These are phyloP conservation scores for Acrocephalus arundinaceus DNA, from an alignment of 2,113 vertebrate species.

Conservation along the genomic window DNA sequence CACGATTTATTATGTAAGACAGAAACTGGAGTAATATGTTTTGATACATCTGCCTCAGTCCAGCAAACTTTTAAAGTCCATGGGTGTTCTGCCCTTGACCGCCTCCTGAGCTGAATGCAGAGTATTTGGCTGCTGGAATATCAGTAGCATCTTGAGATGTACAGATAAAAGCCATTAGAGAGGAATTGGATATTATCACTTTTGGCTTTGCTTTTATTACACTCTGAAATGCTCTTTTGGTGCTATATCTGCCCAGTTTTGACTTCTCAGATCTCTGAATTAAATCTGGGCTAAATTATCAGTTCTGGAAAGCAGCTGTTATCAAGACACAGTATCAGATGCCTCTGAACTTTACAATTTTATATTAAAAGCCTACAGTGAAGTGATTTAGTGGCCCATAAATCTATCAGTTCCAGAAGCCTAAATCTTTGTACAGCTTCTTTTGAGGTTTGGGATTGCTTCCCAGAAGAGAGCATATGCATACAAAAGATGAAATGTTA, in stretches of 20 bases:
- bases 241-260: neutral
- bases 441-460: neutral
- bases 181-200: neutral
- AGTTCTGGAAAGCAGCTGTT: neutral
- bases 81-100: slow-evolving; percentile 30
- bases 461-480: neutral
- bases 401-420: neutral
- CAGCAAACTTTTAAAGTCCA: slow-evolving; percentile 18
- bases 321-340: neutral
- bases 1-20: slow-evolving; percentile 10
- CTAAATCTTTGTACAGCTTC: neutral
- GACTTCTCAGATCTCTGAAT: neutral
- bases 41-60: slow-evolving; percentile 5
- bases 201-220: neutral
- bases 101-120: slow-evolving; percentile 4
- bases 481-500: neutral
- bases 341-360: neutral
- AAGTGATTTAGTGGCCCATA: neutral
- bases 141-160: slow-evolving; percentile 4
- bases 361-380: neutral
- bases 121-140: neutral
- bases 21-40: slow-evolving; percentile 31
- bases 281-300: neutral
- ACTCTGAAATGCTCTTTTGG: neutral
- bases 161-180: neutral